Evolutionary conservation across 2,797 vertebrate genomes (phyloP).

Genomic region (Glossophaga mutica): DNA sequence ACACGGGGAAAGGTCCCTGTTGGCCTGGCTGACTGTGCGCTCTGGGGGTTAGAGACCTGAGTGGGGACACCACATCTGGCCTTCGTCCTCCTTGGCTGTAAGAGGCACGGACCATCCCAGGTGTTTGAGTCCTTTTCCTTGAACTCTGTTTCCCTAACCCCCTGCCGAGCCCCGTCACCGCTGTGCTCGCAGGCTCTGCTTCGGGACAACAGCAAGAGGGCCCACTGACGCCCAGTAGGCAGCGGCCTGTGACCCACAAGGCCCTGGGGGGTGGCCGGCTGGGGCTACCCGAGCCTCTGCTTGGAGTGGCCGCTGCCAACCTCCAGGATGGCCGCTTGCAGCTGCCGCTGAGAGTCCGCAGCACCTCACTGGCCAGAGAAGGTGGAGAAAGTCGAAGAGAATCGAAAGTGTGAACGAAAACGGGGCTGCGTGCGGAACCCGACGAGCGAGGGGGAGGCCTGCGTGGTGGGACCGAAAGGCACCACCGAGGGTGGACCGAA

Average conservation of each 20-base stretch:
- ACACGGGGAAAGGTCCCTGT: neutral
- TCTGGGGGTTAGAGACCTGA: neutral
- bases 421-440: neutral
- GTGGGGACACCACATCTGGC: neutral
- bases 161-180: neutral
- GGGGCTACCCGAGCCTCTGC: neutral
- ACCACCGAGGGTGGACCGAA: neutral
- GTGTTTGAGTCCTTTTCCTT: neutral
- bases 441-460: neutral
- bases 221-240: fast-evolving
- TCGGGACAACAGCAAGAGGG: neutral
- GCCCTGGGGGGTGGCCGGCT: neutral
- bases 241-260: fast-evolving
- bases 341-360: neutral
- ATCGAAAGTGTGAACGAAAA: neutral
- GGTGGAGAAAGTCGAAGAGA: neutral
- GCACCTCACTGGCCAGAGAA: neutral
- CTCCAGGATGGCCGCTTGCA: neutral
- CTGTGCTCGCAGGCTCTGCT: neutral
- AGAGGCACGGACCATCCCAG: neutral
- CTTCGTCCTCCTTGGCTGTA: neutral
- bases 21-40: neutral
- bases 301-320: fast-evolving
- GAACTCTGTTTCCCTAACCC: neutral
- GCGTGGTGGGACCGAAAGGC: neutral